phyloP scores from a whole-genome alignment of 2,888 invertebrate genomes.

The Drosophila austrosaltans region DNA sequence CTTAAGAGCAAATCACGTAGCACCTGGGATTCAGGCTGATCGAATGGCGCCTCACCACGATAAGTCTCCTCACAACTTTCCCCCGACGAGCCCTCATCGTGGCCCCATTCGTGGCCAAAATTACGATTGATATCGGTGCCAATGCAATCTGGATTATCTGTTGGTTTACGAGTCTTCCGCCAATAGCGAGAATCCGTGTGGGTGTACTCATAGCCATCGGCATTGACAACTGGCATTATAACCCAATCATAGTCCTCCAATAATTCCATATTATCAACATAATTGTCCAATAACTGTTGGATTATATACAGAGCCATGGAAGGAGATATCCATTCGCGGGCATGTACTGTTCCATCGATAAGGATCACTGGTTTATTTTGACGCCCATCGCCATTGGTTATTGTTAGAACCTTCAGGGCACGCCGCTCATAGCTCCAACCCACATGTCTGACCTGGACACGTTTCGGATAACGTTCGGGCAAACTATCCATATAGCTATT shows the following conservation, averaged over 20 bases:
- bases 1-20: constrained; percentile 85
- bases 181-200: constrained; percentile 84
- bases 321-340: constrained; percentile 88
- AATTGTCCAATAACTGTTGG: constrained; percentile 85
- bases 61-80: constrained; percentile 85
- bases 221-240: constrained; percentile 87
- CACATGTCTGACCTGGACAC: constrained; percentile 85
- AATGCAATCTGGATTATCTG: constrained; percentile 53
- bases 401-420: constrained; percentile 85
- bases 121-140: constrained; percentile 88
- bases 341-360: constrained; percentile 86
- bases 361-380: constrained; percentile 84
- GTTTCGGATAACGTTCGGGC: constrained; percentile 83
- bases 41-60: constrained; percentile 86
- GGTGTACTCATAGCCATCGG: constrained; percentile 88
- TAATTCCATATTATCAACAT: constrained; percentile 82
- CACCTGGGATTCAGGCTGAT: constrained; percentile 88
- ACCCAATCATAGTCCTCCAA: constrained; percentile 87
- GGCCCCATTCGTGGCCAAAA: constrained; percentile 86
- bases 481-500: constrained; percentile 84
- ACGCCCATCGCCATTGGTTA: constrained; percentile 84
- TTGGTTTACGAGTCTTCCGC: constrained; percentile 85
- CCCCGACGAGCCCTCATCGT: constrained; percentile 66
- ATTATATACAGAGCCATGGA: constrained; percentile 86
- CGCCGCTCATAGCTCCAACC: constrained; percentile 86